Evolutionary conservation across 1,140 invertebrate species (phyloP).

Genomic region (Acromyrmex heyeri): DNA sequence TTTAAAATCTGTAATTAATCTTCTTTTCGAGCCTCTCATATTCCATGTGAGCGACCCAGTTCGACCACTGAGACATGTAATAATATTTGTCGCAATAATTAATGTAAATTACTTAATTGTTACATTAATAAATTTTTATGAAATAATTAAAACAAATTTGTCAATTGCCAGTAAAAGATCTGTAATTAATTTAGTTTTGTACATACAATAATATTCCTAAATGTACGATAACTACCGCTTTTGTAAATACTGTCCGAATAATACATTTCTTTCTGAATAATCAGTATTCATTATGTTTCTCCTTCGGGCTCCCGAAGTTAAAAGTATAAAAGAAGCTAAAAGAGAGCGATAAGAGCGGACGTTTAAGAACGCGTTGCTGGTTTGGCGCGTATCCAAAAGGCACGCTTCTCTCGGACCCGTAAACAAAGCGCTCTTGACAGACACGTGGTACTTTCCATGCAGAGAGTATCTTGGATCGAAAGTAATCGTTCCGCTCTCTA

Average conservation of each 20-base stretch:
- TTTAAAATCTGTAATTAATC: too few relatives aligned
- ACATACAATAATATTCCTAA: neutral
- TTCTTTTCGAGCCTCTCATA: too few relatives aligned
- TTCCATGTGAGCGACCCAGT: too few relatives aligned
- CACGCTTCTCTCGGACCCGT: slow-evolving; percentile 32
- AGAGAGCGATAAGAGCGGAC: slow-evolving; percentile 15
- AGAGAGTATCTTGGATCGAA: slow-evolving; percentile 31
- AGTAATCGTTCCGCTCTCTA: slow-evolving; percentile 47
- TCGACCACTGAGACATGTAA: too few relatives aligned
- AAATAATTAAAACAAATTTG: neutral
- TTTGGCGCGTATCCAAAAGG: slow-evolving; percentile 70
- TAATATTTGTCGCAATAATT: too few relatives aligned
- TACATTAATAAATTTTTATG: neutral
- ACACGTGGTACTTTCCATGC: slow-evolving; percentile 49
- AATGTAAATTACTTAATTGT: neutral
- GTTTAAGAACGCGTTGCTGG: slow-evolving; percentile 19
- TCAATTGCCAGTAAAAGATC: neutral
- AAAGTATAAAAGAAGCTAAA: slow-evolving; percentile 49
- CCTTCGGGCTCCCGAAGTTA: neutral
- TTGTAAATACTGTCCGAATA: neutral
- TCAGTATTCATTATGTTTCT: neutral
- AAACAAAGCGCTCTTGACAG: slow-evolving; percentile 67
- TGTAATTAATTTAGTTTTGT: neutral
- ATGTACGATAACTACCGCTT: neutral
- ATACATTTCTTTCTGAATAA: slow-evolving; percentile 1